Evolutionary conservation across 2,797 vertebrate species (phyloP).

Genomic region (Acrocephalus scirpaceus): DNA sequence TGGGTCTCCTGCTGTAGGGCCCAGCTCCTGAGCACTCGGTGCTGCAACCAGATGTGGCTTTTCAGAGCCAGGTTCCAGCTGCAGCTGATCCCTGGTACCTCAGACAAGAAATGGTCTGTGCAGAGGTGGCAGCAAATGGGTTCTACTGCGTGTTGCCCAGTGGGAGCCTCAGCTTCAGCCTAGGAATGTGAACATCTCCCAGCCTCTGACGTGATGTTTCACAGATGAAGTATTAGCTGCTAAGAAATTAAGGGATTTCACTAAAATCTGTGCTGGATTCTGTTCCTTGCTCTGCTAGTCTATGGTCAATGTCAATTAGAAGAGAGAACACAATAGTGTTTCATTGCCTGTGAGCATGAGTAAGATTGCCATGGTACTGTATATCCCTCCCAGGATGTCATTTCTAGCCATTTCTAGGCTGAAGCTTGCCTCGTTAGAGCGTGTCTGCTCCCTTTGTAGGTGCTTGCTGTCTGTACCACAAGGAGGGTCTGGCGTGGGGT

Average conservation of each 20-base stretch:
- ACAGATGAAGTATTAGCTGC: background rate
- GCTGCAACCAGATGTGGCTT: background rate
- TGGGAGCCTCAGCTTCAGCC: background rate
- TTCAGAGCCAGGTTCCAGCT: background rate
- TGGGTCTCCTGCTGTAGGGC: background rate
- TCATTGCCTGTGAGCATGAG: background rate
- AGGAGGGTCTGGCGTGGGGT: background rate
- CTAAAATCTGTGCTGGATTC: background rate
- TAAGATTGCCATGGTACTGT: background rate
- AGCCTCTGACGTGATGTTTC: background rate
- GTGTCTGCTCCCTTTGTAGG: background rate
- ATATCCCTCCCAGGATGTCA: background rate
- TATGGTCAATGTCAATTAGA: background rate
- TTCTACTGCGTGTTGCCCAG: background rate
- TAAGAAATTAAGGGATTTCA: background rate
- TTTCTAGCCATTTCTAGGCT: background rate
- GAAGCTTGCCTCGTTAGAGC: background rate
- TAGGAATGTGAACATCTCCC: background rate
- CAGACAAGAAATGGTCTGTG: background rate
- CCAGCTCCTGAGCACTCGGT: accelerated
- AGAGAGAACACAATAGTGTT: background rate
- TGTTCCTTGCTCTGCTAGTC: background rate
- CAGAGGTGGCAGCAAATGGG: background rate
- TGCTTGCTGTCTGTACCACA: background rate
- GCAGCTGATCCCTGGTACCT: background rate